These are phyloP conservation scores for Lepidurus apus DNA, from an alignment of 1,140 invertebrate genomes.

Conservation along the genomic window DNA sequence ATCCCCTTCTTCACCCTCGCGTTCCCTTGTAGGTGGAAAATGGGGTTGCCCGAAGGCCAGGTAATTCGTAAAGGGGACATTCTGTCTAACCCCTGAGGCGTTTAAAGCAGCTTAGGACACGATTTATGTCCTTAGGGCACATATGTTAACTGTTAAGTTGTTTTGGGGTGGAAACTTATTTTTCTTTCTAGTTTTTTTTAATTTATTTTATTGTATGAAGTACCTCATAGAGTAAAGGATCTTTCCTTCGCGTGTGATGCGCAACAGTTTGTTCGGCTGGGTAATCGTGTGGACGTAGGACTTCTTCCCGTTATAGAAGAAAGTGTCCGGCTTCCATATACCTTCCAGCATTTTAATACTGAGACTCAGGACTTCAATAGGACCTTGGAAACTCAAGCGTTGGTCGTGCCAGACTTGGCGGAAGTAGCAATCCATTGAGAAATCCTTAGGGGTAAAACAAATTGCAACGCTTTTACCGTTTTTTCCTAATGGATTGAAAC, in stretches of 20 bases:
- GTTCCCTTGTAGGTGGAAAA: too few species aligned
- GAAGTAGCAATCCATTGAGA: conserved; percentile 96
- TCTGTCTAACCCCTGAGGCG: too few species aligned
- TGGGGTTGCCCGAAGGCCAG: too few species aligned
- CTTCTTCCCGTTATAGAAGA: conserved; percentile 86
- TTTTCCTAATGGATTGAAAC: background rate
- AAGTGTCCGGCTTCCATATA: conserved; percentile 94
- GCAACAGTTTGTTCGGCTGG: conserved; percentile 84
- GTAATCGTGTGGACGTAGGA: conserved; percentile 94
- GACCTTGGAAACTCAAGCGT: conserved; percentile 63
- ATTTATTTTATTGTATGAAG: background rate
- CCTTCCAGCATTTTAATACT: conserved; percentile 86
- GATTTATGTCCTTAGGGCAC: too few species aligned
- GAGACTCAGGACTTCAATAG: conserved; percentile 64
- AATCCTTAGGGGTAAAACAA: conserved; percentile 54
- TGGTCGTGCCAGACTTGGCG: conserved; percentile 80
- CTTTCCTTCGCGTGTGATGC: conserved; percentile 81
- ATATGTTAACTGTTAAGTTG: too few species aligned
- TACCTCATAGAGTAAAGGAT: conserved; percentile 93
- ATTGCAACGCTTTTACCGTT: background rate
- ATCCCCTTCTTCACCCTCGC: too few species aligned
- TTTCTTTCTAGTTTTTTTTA: background rate
- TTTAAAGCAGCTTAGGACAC: too few species aligned
- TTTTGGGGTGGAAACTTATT: background rate
- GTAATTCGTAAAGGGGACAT: too few species aligned